Evolutionary conservation across 1,140 invertebrate genomes (phyloP), one percentile per base, ranked within the genome.

Genomic region (Conus betulinus): DNA sequence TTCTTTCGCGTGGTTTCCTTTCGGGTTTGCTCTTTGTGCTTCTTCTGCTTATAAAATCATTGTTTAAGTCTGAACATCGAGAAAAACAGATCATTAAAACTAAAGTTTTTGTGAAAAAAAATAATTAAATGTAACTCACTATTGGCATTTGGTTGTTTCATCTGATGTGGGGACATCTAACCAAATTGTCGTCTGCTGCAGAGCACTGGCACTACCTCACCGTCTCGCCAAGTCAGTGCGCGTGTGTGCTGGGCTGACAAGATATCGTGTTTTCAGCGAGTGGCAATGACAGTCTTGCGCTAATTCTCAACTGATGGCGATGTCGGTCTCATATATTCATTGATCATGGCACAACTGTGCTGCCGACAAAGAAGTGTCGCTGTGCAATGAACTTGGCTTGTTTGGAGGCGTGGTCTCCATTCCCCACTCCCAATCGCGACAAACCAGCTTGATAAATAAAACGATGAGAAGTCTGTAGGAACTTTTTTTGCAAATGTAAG

Each of bases 1-100:
- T 25, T 74, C 87, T 60, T 82, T 84, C 82, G 87, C 82, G 87
- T 67, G 87, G 67, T 53, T 81, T 52, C 13, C 51, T 23, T 23
- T 51, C 6, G 53, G 15, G 6, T 81, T 81, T 39, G 11, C 6
- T 52, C 39, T 81, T 81, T 23, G 39, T 53, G 39, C 79, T 81
- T 81, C 79, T 52, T 81, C 20, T 10, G 79, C 11, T 23, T 5
- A 52, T 53, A 53, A 39, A 39, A 27, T 51, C 39, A 78, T 39
- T 39, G 20, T 39, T 78, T 51, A 17, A 4, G 53, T 81, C 51
- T 10, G 5, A 55, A 6, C 23, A 20, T 71, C 20, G 67, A 20
- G 6, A 71, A 23, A 71, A 23, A 13, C 1, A 71, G 20, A 71
- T 71, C 3, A 20, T 20, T 71, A 71, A 71, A 71, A 71, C 11